A percentile compares a stretch with the other conserved stretches of the same genome.
These are phyloP conservation scores for Rhipidura dahli DNA, from an alignment of 2,113 vertebrate genomes.

Conservation along the genomic window DNA sequence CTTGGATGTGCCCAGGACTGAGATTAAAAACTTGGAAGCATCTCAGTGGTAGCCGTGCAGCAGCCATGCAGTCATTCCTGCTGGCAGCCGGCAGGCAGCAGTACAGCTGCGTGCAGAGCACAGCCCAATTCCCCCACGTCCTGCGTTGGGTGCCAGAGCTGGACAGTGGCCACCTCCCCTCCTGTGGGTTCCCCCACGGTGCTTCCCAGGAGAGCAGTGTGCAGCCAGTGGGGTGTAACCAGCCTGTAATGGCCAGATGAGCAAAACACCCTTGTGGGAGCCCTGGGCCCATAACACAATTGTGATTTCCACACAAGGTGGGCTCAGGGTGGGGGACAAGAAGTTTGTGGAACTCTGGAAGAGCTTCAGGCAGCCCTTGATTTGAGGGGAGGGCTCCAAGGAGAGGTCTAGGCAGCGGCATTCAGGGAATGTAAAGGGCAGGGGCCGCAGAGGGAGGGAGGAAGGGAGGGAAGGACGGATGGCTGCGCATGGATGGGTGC, in stretches of 20 bases:
- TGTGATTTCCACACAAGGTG: neutral
- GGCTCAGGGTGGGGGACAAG: neutral
- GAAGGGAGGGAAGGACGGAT: neutral
- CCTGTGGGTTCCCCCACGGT: fast-evolving
- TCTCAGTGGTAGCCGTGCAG: fast-evolving
- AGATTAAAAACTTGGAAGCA: neutral
- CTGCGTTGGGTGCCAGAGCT: neutral
- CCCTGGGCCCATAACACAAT: fast-evolving
- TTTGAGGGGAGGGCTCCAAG: neutral
- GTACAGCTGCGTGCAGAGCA: neutral
- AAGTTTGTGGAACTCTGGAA: neutral
- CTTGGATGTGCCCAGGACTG: neutral
- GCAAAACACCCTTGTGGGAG: neutral
- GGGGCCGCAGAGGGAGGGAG: neutral
- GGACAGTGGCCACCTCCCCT: neutral
- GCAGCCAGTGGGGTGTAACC: neutral
- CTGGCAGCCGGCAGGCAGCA: neutral
- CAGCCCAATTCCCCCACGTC: neutral
- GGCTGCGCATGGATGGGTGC: neutral
- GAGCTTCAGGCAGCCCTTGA: neutral
- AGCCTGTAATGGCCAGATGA: neutral
- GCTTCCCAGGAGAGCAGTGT: neutral
- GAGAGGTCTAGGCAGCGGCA: neutral
- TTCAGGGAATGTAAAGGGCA: constrained; percentile 24
- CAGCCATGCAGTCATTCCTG: neutral